Conservation (phyloP, 2,888 invertebrate species). For the Pyrgus malvae region DNA sequence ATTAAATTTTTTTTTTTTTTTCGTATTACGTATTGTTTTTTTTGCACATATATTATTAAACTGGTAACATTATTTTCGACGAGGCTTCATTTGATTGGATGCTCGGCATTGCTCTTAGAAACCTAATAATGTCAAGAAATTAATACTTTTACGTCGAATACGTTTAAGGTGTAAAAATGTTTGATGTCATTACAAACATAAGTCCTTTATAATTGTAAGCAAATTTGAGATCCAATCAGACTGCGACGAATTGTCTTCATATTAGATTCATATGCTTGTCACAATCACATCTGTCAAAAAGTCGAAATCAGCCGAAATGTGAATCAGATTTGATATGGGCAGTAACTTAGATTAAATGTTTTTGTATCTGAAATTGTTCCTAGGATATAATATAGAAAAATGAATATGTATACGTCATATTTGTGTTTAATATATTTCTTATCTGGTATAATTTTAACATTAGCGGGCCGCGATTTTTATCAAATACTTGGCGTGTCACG, state of each 20-base stretch:
- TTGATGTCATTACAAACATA: too few relatives aligned
- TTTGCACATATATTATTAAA: neutral
- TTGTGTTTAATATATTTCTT: constrained; percentile 66
- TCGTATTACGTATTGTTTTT: neutral
- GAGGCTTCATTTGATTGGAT: constrained; percentile 48
- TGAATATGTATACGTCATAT: constrained; percentile 62
- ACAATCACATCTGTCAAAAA: constrained; percentile 49
- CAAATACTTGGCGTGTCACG: constrained; percentile 92
- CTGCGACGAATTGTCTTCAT: constrained; percentile 68
- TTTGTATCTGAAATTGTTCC: constrained; percentile 49
- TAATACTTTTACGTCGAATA: neutral
- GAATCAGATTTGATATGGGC: constrained; percentile 38
- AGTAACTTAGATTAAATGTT: constrained; percentile 43
- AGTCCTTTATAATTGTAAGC: constrained; percentile 29
- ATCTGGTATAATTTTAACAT: constrained; percentile 58
- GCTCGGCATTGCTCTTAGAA: too few relatives aligned
- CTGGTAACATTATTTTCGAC: constrained; percentile 37
- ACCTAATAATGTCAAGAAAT: too few relatives aligned
- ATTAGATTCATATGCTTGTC: constrained; percentile 64
- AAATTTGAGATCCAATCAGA: constrained; percentile 50
- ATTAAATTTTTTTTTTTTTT: too few relatives aligned
- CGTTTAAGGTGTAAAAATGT: neutral
- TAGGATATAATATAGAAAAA: constrained; percentile 55
- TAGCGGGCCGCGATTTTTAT: constrained; percentile 95
- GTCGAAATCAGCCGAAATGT: constrained; percentile 52